Evolutionary conservation across 1,140 invertebrate species (phyloP).

Genomic region (Solen grandis): DNA sequence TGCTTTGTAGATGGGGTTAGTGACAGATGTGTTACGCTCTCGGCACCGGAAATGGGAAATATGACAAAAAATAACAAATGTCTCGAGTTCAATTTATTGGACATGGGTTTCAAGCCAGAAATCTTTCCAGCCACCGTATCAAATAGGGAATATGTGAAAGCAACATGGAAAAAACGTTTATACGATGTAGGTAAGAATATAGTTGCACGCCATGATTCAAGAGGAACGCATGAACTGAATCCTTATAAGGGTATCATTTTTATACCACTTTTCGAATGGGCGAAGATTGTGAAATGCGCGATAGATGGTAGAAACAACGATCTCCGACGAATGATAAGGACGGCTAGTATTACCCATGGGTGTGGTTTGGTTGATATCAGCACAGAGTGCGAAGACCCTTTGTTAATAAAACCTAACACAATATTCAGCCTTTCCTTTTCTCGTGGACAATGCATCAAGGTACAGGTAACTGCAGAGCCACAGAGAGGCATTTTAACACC

Average conservation of each 20-base stretch:
- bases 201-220: neutral
- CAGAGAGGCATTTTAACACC: constrained; percentile 49
- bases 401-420: constrained; percentile 1
- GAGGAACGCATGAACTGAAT: neutral
- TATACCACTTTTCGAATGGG: constrained; percentile 12
- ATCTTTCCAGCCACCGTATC: neutral
- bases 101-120: neutral
- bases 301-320: constrained; percentile 8
- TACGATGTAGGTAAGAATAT: neutral
- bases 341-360: neutral
- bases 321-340: constrained; percentile 5
- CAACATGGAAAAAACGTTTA: constrained; percentile 2
- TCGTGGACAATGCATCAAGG: constrained; percentile 53
- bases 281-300: neutral
- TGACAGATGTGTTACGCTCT: constrained; percentile 9
- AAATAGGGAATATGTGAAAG: neutral
- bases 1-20: constrained; percentile 12
- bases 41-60: neutral
- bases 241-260: neutral
- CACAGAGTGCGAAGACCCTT: neutral
- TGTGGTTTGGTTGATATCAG: constrained; percentile 33
- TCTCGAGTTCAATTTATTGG: constrained; percentile 15
- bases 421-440: constrained; percentile 55
- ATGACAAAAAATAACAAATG: neutral
- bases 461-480: constrained; percentile 55